Evolutionary conservation across 2,113 vertebrate species (phyloP).

Genomic region (Tragelaphus imberbis): DNA sequence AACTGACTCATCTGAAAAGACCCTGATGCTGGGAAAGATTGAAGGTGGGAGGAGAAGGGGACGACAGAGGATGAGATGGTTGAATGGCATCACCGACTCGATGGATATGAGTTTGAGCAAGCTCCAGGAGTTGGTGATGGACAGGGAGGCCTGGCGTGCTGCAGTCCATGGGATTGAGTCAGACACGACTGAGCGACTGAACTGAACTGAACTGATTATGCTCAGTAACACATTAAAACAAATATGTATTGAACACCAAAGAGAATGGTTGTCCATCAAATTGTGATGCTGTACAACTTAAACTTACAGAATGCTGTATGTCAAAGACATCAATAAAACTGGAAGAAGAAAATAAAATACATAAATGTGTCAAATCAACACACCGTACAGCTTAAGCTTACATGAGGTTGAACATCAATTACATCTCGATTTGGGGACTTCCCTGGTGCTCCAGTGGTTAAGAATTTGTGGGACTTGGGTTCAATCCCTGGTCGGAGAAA

Average conservation of each 20-base stretch:
- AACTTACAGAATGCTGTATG: neutral
- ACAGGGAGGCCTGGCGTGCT: neutral
- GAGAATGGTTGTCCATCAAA: neutral
- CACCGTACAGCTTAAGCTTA: neutral
- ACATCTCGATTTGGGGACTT: neutral
- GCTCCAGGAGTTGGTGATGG: neutral
- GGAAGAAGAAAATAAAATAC: neutral
- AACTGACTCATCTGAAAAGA: neutral
- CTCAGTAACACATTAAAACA: neutral
- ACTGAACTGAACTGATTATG: neutral
- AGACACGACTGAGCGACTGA: neutral
- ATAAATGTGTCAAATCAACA: neutral
- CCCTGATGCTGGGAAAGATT: neutral
- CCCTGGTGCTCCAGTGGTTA: neutral
- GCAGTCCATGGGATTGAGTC: neutral
- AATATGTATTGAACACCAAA: neutral
- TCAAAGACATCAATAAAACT: neutral
- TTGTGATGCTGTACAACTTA: neutral
- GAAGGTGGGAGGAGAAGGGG: neutral
- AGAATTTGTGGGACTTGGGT: neutral
- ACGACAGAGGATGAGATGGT: neutral
- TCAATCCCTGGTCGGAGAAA: neutral
- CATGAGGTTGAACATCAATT: neutral
- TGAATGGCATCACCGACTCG: accelerated
- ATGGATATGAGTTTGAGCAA: neutral